A percentile compares a stretch with the other conserved stretches of the same genome.
Conservation (phyloP, 2,888 invertebrate genomes). For the Lithosia quadra region DNA sequence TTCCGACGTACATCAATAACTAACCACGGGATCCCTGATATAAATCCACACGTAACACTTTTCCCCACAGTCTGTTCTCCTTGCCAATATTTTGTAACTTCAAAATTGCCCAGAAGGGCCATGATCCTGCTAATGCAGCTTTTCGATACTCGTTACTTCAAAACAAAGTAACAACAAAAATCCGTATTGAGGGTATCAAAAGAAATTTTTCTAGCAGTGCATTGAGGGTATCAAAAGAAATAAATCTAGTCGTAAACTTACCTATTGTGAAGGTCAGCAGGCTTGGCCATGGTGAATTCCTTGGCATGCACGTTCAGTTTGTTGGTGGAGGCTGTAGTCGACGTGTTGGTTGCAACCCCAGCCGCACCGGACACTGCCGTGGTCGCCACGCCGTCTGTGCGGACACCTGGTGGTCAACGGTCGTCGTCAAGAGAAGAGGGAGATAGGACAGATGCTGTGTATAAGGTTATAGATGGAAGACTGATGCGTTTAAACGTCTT, state of each 20-base stretch:
- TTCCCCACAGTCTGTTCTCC: no score
- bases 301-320: slow-evolving; percentile 95
- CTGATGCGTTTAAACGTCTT: slow-evolving; percentile 20
- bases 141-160: no score
- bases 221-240: not conserved
- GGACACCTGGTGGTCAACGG: slow-evolving; percentile 87
- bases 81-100: no score
- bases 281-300: slow-evolving; percentile 94
- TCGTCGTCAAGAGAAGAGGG: slow-evolving; percentile 83
- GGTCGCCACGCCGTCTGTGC: slow-evolving; percentile 86
- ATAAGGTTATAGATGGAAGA: slow-evolving; percentile 50
- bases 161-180: no score
- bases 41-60: no score
- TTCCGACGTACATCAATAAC: no score
- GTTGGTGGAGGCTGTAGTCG: slow-evolving; percentile 74
- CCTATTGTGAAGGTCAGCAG: slow-evolving; percentile 84
- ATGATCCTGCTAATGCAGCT: no score
- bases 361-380: slow-evolving; percentile 43
- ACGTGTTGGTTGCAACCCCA: slow-evolving; percentile 67
- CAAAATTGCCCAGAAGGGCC: no score
- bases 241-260: slow-evolving; percentile 57
- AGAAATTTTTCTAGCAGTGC: no score
- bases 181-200: no score
- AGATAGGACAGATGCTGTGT: slow-evolving; percentile 70
- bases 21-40: no score